Conservation (phyloP, 2,113 vertebrate genomes). For the Shinisaurus crocodilurus region DNA sequence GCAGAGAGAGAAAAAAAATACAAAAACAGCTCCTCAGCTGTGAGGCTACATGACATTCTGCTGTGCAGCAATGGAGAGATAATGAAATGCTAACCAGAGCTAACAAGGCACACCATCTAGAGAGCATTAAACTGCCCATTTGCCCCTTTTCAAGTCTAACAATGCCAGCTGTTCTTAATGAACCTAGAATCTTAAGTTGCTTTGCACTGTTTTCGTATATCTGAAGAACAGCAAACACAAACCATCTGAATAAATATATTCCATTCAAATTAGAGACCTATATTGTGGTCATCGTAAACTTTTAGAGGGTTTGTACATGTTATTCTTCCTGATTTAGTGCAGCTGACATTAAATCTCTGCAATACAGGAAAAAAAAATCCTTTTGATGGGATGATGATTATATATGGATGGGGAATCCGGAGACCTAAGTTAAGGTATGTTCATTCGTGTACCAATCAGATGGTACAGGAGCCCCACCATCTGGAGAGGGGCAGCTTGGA, state of each 20-base stretch:
- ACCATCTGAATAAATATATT: conserved; percentile 56
- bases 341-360: background rate
- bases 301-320: conserved; percentile 15
- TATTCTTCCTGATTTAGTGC: background rate
- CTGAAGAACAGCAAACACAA: conserved; percentile 53
- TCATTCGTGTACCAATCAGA: background rate
- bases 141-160: conserved; percentile 9
- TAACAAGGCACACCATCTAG: conserved; percentile 7
- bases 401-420: background rate
- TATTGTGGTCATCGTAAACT: background rate
- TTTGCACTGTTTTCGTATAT: conserved; percentile 53
- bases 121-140: conserved; percentile 31
- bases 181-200: conserved; percentile 51
- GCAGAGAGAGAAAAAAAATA: background rate
- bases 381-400: background rate
- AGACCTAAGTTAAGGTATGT: background rate
- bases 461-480: background rate
- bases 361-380: background rate
- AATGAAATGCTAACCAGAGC: conserved; percentile 18
- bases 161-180: conserved; percentile 55
- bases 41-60: background rate
- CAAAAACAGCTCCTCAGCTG: background rate
- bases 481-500: too few species aligned
- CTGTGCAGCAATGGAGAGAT: conserved; percentile 4
- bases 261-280: conserved; percentile 29